These are phyloP conservation scores for Drosophila sucinea DNA, from an alignment of 1,140 invertebrate genomes.

Conservation along the genomic window DNA sequence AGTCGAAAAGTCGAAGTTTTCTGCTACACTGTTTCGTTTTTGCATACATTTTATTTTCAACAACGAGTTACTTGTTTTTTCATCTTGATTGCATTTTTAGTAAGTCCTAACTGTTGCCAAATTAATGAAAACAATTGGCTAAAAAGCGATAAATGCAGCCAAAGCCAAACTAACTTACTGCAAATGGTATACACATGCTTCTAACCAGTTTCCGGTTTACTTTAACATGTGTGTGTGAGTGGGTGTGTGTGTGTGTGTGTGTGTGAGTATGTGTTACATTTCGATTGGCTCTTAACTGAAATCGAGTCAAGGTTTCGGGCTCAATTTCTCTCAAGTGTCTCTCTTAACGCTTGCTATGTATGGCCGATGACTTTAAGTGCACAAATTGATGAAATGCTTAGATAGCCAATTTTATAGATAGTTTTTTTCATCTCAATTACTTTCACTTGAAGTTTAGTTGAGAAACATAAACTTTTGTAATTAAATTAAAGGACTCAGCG, in stretches of 20 bases:
- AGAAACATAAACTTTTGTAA: not conserved
- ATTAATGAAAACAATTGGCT: conserved; percentile 64
- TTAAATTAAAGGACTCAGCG: not conserved
- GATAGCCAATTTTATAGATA: conserved; percentile 13
- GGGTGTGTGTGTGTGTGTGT: conserved; percentile 2
- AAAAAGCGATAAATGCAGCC: conserved; percentile 27
- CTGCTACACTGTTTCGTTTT: conserved; percentile 17
- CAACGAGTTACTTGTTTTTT: conserved; percentile 20
- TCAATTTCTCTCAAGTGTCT: conserved; percentile 36
- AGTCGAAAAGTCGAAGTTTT: conserved; percentile 41
- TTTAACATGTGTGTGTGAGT: not conserved
- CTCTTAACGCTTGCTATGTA: conserved; percentile 35
- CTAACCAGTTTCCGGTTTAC: conserved; percentile 43
- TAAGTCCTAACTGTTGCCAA: conserved; percentile 47
- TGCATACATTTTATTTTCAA: conserved; percentile 44
- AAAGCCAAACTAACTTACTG: not conserved
- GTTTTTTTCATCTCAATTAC: not conserved
- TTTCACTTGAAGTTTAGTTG: not conserved
- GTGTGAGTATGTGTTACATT: not conserved
- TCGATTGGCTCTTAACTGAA: conserved; percentile 38
- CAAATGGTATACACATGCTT: conserved; percentile 16
- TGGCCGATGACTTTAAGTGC: conserved; percentile 25
- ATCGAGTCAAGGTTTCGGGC: conserved; percentile 18
- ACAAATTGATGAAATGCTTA: conserved; percentile 11
- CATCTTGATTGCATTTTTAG: conserved; percentile 53